Percentiles rank a stretch among this genome's conserved stretches.
Evolutionary conservation across 1,140 invertebrate species (phyloP).

Genomic region (Periplaneta americana): DNA sequence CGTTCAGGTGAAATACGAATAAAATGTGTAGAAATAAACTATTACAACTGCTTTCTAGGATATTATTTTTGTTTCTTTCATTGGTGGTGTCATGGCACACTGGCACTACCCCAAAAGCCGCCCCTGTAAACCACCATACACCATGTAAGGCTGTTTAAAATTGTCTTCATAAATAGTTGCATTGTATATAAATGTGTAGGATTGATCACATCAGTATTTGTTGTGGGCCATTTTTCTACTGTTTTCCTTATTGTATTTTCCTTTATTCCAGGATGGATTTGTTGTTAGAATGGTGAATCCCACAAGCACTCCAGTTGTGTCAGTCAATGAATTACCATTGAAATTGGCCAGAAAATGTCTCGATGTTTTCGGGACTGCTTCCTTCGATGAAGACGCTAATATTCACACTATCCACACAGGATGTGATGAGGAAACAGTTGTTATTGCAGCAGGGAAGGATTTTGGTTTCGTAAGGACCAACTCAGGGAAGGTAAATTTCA

Average conservation of each 20-base stretch:
- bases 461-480: slow-evolving; percentile 73
- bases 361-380: slow-evolving; percentile 64
- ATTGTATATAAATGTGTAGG: too few relatives aligned
- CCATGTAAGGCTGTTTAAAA: too few relatives aligned
- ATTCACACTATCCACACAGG: slow-evolving; percentile 45
- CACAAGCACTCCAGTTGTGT: slow-evolving; percentile 49
- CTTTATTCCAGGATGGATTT: slow-evolving; percentile 69
- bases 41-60: too few relatives aligned
- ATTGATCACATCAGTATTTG: too few relatives aligned
- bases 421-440: slow-evolving; percentile 62
- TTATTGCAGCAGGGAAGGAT: slow-evolving; percentile 72
- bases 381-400: slow-evolving; percentile 59
- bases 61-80: too few relatives aligned
- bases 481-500: slow-evolving; percentile 60
- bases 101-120: too few relatives aligned
- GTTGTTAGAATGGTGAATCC: slow-evolving; percentile 73
- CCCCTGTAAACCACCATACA: too few relatives aligned
- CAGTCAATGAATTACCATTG: slow-evolving; percentile 61
- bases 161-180: too few relatives aligned
- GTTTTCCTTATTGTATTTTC: background rate
- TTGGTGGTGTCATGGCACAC: too few relatives aligned
- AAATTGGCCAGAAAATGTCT: slow-evolving; percentile 76
- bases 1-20: too few relatives aligned
- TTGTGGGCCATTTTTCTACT: background rate
- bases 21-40: too few relatives aligned